Percentiles rank a stretch among this genome's conserved stretches.
phyloP scores from a whole-genome alignment of 2,797 vertebrate species.

The Botia almorhae region DNA sequence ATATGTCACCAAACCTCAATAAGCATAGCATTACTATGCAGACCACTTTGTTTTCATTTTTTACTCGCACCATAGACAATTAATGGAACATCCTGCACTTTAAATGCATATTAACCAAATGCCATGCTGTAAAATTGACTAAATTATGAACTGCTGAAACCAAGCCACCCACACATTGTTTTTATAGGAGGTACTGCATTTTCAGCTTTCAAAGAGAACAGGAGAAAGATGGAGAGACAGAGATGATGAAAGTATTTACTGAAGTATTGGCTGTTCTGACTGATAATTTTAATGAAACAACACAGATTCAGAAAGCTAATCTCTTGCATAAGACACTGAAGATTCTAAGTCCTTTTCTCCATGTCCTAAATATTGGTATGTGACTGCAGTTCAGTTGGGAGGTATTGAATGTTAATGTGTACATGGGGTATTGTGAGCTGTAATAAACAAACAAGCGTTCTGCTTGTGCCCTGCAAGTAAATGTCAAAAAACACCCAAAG shows the following conservation, averaged over 20 bases:
- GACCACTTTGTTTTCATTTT: constrained; percentile 8
- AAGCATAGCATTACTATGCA: background rate
- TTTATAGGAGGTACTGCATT: constrained; percentile 43
- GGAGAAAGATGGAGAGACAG: constrained; percentile 1
- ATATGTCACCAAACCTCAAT: background rate
- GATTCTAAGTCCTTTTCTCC: background rate
- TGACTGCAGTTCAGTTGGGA: background rate
- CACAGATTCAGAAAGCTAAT: constrained; percentile 43
- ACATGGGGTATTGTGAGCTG: background rate
- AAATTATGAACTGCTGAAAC: constrained; percentile 47
- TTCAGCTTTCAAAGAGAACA: constrained; percentile 26
- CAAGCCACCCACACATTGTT: constrained; percentile 49
- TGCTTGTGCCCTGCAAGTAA: background rate
- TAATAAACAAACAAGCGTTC: background rate
- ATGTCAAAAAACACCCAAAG: constrained; percentile 17
- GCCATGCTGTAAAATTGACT: constrained; percentile 30
- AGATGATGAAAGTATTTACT: constrained; percentile 19
- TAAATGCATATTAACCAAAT: constrained; percentile 43
- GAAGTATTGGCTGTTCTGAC: constrained; percentile 50
- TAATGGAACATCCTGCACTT: constrained; percentile 28
- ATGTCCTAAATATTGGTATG: background rate
- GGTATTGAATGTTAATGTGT: background rate
- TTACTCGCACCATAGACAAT: constrained; percentile 11
- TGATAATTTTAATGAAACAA: constrained; percentile 45
- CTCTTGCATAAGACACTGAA: constrained; percentile 52